A percentile compares a stretch with the other conserved stretches of the same genome.
phyloP scores from a whole-genome alignment of 2,113 vertebrate species.

The Eupsittula cactorum region DNA sequence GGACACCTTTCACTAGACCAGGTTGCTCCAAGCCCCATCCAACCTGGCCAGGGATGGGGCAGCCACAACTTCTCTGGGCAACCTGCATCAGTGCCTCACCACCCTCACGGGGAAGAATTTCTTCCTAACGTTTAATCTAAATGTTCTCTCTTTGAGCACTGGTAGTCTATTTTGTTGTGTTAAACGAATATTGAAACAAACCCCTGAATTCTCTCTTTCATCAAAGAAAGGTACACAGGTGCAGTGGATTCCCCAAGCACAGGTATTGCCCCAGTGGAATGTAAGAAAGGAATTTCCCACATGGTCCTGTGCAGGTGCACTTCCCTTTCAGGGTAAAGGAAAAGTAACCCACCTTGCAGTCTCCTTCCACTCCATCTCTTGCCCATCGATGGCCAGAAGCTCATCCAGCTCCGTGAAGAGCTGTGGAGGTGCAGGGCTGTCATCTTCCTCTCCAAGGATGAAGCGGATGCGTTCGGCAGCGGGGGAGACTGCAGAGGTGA shows the following conservation, averaged over 20 bases:
- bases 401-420: constrained; percentile 99
- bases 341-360: constrained; percentile 88
- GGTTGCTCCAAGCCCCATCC: background rate
- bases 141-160: background rate
- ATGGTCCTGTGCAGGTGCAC: background rate
- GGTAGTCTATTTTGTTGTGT: background rate
- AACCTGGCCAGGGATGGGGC: background rate
- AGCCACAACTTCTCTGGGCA: background rate
- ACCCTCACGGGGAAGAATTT: background rate
- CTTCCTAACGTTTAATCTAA: background rate
- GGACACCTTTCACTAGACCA: background rate
- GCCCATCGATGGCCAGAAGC: constrained; percentile 91
- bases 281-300: rapidly evolving
- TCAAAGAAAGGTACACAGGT: rapidly evolving
- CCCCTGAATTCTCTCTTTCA: background rate
- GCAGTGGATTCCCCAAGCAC: background rate
- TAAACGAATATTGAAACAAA: background rate
- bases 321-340: background rate
- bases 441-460: constrained; percentile 96
- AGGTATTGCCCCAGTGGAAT: rapidly evolving
- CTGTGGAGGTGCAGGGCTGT: constrained; percentile 90
- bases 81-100: background rate
- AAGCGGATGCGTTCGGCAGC: constrained; percentile 96
- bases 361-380: constrained; percentile 99
- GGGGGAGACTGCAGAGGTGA: constrained; percentile 92